Base-by-base conservation (phyloP, 2,113 vertebrate genomes). In the Balaeniceps rex region DNA sequence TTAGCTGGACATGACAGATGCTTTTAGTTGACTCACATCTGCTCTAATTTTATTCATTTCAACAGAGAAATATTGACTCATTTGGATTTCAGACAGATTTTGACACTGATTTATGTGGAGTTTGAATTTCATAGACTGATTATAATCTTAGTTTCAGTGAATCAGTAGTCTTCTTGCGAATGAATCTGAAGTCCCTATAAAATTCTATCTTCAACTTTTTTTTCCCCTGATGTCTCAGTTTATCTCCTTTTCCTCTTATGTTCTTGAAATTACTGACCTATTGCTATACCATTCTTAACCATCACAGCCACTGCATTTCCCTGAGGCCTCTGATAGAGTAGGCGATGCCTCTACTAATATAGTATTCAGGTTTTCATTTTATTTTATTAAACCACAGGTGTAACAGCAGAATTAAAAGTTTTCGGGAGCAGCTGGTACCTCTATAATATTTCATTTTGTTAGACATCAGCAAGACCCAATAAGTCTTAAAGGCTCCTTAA, bases 51-150 rank as follows among this genome's bases (percentile, higher is more conserved):
- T 91, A 76, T 64, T 91, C 11, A 87, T 85, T 94, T 92, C 36
- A 74, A 44, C n/a, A 79, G 28, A 55, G 11, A 91, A 92, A 70
- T 89, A 91, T 64, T 94, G 69, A 87, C 49, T 94, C 44, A 60
- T 91, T 94, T 93, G 81, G 74, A 92, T 88, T 95, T 91, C 77
- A 69, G 69, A 79, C 88, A 92, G 58, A 91, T 84, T 95, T 93
- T 93, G 77, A 78, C 65, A 87, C 69, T 72, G 86, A 94, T 95
- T 87, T 91, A 81, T 82, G 11, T 77, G 16, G 10, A 72, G 18
- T 47, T 72, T 63, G 78, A 89, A 80, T 91, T 90, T 94, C n/a
- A 24, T 58, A 79, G 36, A 57, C 36, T 40, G 47, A 52, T 69
- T 84, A 84, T 83, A 65, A 94, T 91, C 91, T 89, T 82, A 65